Evolutionary conservation across 1,140 invertebrate species (phyloP).

Genomic region (Fopius arisanus): DNA sequence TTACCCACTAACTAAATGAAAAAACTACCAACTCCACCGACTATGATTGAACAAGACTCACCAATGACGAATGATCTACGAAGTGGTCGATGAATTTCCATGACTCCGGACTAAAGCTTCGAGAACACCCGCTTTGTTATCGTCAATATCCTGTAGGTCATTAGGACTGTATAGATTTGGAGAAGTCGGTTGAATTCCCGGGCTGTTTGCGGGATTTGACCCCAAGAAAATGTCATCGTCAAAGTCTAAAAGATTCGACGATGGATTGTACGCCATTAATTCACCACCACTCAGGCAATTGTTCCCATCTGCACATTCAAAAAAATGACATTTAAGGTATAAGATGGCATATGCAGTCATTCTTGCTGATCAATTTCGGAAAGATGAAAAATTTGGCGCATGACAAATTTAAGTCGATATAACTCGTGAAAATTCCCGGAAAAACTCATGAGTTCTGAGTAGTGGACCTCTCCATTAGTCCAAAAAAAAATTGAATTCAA

Average conservation of each 20-base stretch:
- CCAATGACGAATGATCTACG: conserved; percentile 33
- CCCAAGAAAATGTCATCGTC: conserved; percentile 55
- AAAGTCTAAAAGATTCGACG: conserved; percentile 50
- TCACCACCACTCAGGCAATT: conserved; percentile 49
- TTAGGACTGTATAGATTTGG: conserved; percentile 37
- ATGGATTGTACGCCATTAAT: conserved; percentile 55
- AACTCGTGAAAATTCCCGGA: too few species aligned
- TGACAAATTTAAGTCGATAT: too few species aligned
- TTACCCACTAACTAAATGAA: not conserved
- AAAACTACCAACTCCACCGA: not conserved
- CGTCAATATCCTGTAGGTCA: conserved; percentile 45
- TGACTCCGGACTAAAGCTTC: conserved; percentile 42
- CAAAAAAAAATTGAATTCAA: too few species aligned
- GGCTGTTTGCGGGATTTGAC: conserved; percentile 22
- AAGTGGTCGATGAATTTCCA: conserved; percentile 34
- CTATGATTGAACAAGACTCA: conserved; percentile 12
- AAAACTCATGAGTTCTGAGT: too few species aligned
- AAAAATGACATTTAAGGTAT: conserved; percentile 9
- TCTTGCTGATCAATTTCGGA: too few species aligned
- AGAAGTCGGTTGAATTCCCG: conserved; percentile 18
- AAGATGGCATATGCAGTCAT: too few species aligned
- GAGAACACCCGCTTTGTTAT: conserved; percentile 50
- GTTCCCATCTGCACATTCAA: conserved; percentile 17
- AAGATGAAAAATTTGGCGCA: too few species aligned
- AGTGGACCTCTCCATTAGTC: too few species aligned